Percentiles rank a stretch among this genome's conserved stretches.
Evolutionary conservation across 2,113 vertebrate species (phyloP).

Genomic region (Eurystomus gularis): DNA sequence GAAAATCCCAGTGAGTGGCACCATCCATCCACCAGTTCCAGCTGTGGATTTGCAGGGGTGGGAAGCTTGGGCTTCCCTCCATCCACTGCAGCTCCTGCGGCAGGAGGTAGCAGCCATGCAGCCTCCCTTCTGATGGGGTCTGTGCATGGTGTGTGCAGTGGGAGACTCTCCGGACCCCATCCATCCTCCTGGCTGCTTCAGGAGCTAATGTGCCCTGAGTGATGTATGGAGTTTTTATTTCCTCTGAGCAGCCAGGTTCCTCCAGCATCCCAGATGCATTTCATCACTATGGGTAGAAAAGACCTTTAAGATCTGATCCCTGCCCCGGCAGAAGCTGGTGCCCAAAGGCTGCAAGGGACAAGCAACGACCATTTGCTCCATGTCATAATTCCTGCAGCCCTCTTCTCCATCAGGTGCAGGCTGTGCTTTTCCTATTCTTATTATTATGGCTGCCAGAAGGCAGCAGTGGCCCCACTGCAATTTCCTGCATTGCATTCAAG

Average conservation of each 20-base stretch:
- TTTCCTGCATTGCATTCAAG: neutral
- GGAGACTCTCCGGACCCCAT: neutral
- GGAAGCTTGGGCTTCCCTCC: neutral
- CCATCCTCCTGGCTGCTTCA: neutral
- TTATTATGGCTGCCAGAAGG: neutral
- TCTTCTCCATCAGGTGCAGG: neutral
- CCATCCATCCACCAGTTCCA: neutral
- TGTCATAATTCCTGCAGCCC: neutral
- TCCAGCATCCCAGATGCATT: neutral
- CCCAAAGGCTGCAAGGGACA: neutral
- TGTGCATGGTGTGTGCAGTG: neutral
- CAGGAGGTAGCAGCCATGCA: neutral
- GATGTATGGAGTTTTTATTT: neutral
- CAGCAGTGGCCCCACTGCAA: neutral
- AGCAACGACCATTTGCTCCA: accelerated
- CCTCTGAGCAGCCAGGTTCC: neutral
- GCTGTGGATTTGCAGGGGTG: neutral
- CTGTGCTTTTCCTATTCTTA: neutral
- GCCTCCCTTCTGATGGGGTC: neutral
- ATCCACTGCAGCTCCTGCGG: neutral
- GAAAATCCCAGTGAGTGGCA: neutral
- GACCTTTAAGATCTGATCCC: no score
- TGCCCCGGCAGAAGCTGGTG: neutral
- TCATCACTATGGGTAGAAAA: neutral
- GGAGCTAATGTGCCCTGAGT: neutral